Conservation (phyloP, 2,797 vertebrate genomes). For the Cirrhinus mrigala region DNA sequence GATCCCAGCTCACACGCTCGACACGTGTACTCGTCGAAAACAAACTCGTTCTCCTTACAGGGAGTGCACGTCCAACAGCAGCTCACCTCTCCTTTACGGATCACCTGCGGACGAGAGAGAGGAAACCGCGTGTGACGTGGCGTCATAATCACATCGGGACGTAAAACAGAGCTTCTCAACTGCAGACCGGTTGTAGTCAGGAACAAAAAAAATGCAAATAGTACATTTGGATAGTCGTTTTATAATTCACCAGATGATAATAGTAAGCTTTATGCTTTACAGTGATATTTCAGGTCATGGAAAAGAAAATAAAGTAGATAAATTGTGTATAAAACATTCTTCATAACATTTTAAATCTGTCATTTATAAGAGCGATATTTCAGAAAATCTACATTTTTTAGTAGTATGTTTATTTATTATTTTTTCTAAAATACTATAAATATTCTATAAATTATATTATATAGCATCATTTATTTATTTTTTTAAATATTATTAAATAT, state of each 20-base stretch:
- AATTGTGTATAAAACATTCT: background rate
- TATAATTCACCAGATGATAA: background rate
- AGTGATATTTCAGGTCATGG: background rate
- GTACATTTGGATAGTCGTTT: background rate
- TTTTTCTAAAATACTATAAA: no score
- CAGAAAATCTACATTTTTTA: no score
- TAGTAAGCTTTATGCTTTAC: background rate
- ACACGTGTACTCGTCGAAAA: constrained; percentile 97
- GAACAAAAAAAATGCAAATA: background rate
- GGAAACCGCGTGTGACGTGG: background rate
- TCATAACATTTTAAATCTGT: no score
- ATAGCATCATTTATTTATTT: no score
- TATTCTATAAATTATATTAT: no score
- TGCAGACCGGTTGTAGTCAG: background rate
- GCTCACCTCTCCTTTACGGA: constrained; percentile 98
- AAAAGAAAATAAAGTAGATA: background rate
- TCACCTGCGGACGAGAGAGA: constrained; percentile 82
- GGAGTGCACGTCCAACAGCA: constrained; percentile 98
- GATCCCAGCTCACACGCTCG: constrained; percentile 93
- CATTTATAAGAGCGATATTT: no score
- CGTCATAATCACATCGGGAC: background rate
- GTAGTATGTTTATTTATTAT: no score
- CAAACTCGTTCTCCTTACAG: constrained; percentile 96
- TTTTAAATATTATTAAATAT: no score
- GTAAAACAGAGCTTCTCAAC: background rate